phyloP scores from a whole-genome alignment of 23 tunicate genomes.

The Ascidia mentula region DNA sequence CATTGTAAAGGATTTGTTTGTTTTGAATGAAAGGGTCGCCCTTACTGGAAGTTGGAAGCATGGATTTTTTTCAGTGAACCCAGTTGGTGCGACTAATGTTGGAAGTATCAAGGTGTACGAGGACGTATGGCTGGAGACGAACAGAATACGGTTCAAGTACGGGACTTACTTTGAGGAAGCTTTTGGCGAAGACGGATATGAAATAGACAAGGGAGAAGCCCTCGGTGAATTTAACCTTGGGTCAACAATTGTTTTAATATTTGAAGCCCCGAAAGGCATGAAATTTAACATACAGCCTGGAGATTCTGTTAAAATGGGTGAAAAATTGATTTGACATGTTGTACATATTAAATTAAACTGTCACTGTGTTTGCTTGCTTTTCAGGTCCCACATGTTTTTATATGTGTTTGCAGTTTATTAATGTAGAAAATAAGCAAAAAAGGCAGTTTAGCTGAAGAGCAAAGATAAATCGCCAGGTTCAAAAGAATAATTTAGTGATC shows the following conservation, averaged over 20 bases:
- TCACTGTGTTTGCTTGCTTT: not conserved
- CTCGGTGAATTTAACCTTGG: conserved; percentile 93
- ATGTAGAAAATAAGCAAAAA: not conserved
- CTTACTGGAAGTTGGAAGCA: conserved; percentile 82
- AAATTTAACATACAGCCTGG: conserved; percentile 20
- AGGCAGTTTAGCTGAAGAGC: not conserved
- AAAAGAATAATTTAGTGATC: not conserved
- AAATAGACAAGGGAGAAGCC: conserved; percentile 48
- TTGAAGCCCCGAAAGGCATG: conserved; percentile 83
- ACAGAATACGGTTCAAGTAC: conserved; percentile 31
- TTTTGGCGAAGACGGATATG: conserved; percentile 22
- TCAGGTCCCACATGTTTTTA: not conserved
- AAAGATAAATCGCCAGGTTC: not conserved
- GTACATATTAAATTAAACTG: not conserved
- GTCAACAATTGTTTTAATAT: conserved; percentile 81
- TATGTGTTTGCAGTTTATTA: not conserved
- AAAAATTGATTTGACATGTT: not conserved
- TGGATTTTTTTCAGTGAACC: conserved; percentile 83
- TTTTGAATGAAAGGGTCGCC: conserved; percentile 85
- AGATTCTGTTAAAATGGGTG: conserved; percentile 43
- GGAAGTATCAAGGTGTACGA: conserved; percentile 82
- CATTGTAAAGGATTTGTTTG: conserved; percentile 62
- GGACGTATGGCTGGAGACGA: conserved; percentile 61
- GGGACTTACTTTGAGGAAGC: conserved; percentile 47
- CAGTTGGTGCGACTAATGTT: conserved; percentile 96